These are phyloP conservation scores for Oreonectes daqikongensis DNA, from an alignment of 2,797 vertebrate genomes.

Conservation along the genomic window DNA sequence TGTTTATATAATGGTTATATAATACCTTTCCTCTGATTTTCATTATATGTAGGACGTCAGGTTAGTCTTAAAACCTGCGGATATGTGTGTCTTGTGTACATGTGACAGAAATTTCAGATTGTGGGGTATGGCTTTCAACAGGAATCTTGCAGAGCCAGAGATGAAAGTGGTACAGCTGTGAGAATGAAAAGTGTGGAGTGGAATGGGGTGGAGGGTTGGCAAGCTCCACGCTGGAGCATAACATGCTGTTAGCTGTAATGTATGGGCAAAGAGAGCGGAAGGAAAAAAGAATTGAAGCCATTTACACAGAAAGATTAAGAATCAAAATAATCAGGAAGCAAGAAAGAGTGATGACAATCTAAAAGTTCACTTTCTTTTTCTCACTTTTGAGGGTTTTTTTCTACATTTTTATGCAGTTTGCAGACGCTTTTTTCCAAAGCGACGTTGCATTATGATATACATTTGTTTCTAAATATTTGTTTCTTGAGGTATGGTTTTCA, in stretches of 20 bases:
- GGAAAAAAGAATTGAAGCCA: neutral
- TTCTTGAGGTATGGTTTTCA: neutral
- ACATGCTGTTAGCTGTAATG: neutral
- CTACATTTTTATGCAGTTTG: no score
- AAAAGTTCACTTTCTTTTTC: no score
- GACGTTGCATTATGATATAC: no score
- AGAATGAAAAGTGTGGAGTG: neutral
- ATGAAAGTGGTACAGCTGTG: neutral
- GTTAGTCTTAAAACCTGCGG: no score
- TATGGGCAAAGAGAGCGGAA: neutral
- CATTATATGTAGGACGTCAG: no score
- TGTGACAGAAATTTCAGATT: no score
- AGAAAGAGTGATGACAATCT: neutral
- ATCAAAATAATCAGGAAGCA: neutral
- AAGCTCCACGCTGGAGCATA: neutral
- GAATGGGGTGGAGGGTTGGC: neutral
- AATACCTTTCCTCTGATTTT: no score
- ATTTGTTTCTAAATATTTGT: no score
- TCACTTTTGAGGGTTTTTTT: neutral
- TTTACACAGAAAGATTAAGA: neutral
- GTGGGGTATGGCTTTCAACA: neutral
- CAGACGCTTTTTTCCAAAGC: no score
- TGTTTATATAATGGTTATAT: neutral
- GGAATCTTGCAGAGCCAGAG: neutral
- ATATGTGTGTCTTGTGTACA: no score